Evolutionary conservation across 2,888 invertebrate genomes (phyloP), one percentile per base, ranked within the genome.

Genomic region (Yponomeuta malinellus): DNA sequence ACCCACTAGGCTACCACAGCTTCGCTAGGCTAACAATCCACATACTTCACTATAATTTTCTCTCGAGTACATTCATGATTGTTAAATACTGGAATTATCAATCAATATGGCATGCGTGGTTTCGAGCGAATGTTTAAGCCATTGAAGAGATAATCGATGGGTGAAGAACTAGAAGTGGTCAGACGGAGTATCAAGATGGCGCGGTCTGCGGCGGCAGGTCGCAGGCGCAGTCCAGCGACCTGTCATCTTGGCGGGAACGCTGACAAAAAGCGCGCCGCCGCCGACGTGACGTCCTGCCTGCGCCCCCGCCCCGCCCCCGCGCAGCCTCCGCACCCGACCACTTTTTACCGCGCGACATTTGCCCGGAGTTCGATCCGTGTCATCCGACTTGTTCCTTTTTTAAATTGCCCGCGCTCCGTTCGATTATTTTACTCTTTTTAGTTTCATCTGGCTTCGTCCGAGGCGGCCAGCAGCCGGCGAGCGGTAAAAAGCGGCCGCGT

Each of bases 351-450:
- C 89, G 91, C 92, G 92, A 91, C 92, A 92, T 92, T 92, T 91
- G 91, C 92, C 92, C 91, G 88, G 92, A 91, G 92, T 92, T 92
- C 92, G 91, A 90, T 90, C 91, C 91, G 89, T 92, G 92, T 92
- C 92, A 91, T 90, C 89, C 88, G 90, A 89, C 91, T 87, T 90
- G 90, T 90, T 90, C 89, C 90, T 92, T 90, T 92, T 91, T 90
- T 88, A 88, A 90, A 90, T 89, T 90, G 89, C 89, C 86, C 85
- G 69, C 85, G 75, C 71, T 70, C 84, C 71, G 77, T 79, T 89
- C 86, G 86, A 87, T 89, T 89, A 86, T 86, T 87, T 89, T 87
- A 81, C 86, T 59, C 52, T 88, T 88, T 90, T 89, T 86, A 86
- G 89, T 90, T 89, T 90, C 89, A 88, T 90, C 89, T 84, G 87